These are phyloP conservation scores for Drosophila koepferae DNA, from an alignment of 2,888 invertebrate genomes.

Conservation along the genomic window DNA sequence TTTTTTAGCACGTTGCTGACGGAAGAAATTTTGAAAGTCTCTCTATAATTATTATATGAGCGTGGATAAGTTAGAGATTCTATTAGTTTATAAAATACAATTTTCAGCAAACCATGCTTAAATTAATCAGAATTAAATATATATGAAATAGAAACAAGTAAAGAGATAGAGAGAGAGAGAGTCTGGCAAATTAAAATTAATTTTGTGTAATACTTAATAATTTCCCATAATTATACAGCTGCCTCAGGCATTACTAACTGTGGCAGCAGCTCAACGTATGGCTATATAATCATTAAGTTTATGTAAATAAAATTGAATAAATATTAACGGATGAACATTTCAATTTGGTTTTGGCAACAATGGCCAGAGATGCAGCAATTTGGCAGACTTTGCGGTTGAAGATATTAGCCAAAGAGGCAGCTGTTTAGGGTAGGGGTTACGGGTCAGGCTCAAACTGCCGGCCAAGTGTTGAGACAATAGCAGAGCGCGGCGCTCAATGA, in stretches of 20 bases:
- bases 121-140: not conserved
- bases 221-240: slow-evolving; percentile 10
- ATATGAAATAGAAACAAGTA: not conserved
- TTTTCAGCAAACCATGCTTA: not conserved
- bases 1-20: slow-evolving; percentile 37
- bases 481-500: slow-evolving; percentile 76
- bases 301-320: slow-evolving; percentile 32
- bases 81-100: not conserved
- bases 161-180: not conserved
- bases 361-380: slow-evolving; percentile 34
- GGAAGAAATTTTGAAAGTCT: slow-evolving; percentile 5
- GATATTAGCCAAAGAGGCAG: slow-evolving; percentile 56
- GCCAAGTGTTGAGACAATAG: slow-evolving; percentile 76
- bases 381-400: slow-evolving; percentile 61
- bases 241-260: not conserved
- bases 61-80: not conserved
- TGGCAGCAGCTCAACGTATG: not conserved
- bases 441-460: slow-evolving; percentile 9
- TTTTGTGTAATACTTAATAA: slow-evolving; percentile 9
- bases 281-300: not conserved
- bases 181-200: slow-evolving; percentile 1
- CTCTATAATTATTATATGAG: not conserved
- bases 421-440: slow-evolving; percentile 34
- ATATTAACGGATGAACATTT: slow-evolving; percentile 44
- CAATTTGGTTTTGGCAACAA: slow-evolving; percentile 42